Base-by-base conservation (phyloP, 1,140 invertebrate species). In the Chrysopa pallens region DNA sequence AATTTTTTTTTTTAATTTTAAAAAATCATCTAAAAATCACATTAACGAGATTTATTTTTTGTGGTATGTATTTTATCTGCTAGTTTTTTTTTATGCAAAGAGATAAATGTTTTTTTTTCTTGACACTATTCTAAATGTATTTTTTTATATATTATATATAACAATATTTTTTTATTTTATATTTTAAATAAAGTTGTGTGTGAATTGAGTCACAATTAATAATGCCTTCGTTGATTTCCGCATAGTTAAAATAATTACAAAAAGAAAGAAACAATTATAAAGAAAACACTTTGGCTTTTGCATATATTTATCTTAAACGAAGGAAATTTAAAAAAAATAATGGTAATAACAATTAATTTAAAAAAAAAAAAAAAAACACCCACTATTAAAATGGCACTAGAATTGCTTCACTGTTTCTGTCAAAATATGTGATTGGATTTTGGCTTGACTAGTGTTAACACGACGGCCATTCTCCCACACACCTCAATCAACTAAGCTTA, bases 351-450 rank as follows among this genome's bases (percentile, higher is more conserved):
- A 38, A 44, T 40, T 37, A 29, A 29, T 40, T 43, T 31, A 9
- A 13, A 15, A 12, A 39, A n/a, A 55, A 57, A 62, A 66, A 62
- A n/a, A 55, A 57, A 62, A 66, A 62, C 57, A 65, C 63, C 64
- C 64, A 55, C 58, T 50, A 61, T 61, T 48, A 57, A 63, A 68
- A 70, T 68, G 66, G 66, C 66, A 69, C 66, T 65, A 66, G 56
- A 68, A 64, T 61, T 60, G 56, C 52, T 63, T 46, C 43, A 46
- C 42, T 47, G 38, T 46, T 39, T 43, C 44, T 36, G 40, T 46
- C 29, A 37, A 45, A 36, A 46, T 11, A 39, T 43, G 38, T 13
- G 17, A 23, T 23, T 23, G 17, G 17, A 23, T 23, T 23, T 23
- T 23, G 17, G 17, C 17, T 23, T 23, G 17, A 23, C 17, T 23